Percentiles rank a stretch among this genome's conserved stretches.
Conservation (phyloP, 1,140 invertebrate species). For the Cotesia glomerata region DNA sequence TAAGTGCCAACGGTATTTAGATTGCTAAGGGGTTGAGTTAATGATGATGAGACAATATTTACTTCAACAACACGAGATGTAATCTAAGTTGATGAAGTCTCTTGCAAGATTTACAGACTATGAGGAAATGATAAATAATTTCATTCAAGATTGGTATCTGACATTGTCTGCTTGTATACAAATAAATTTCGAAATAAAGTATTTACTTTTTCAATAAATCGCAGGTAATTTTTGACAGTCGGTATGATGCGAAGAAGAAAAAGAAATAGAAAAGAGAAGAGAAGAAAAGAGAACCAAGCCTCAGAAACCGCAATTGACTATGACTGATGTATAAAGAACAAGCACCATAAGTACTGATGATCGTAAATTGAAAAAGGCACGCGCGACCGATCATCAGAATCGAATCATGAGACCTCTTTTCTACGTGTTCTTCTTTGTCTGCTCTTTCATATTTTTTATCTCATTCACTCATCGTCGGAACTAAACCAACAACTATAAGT, state of each 20-base stretch:
- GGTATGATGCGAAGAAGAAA: background rate
- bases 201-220: too few species aligned
- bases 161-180: background rate
- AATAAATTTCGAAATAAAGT: background rate
- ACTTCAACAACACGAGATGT: constrained; percentile 3
- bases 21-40: constrained; percentile 15
- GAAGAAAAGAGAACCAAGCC: background rate
- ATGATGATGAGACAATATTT: constrained; percentile 19
- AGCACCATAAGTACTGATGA: background rate
- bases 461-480: background rate
- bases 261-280: too few species aligned
- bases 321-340: background rate
- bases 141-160: background rate
- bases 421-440: constrained; percentile 2
- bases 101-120: background rate
- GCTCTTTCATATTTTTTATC: background rate
- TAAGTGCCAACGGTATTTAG: constrained; percentile 10
- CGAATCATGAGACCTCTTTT: constrained; percentile 1
- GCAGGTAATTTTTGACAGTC: too few species aligned
- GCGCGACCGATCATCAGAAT: constrained; percentile 13
- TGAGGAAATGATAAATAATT: constrained; percentile 1
- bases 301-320: background rate
- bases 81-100: constrained; percentile 2
- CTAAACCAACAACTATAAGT: constrained; percentile 16
- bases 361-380: constrained; percentile 9